Evolutionary conservation across 2,797 vertebrate species (phyloP).

Genomic region (Cryptoblepharus egeriae): DNA sequence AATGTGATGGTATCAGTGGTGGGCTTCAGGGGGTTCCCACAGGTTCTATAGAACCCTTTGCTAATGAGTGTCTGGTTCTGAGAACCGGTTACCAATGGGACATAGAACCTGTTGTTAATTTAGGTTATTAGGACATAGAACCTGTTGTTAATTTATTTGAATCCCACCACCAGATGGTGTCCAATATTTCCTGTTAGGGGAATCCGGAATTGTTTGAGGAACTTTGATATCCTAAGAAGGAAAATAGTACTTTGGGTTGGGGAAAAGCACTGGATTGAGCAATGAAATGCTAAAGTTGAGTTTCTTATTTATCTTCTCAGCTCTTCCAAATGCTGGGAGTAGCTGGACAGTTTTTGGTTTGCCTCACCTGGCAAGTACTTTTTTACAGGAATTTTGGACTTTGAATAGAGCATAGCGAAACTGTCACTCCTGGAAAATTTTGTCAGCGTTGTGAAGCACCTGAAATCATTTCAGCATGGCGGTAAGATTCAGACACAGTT

Average conservation of each 20-base stretch:
- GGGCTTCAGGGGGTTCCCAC: no score
- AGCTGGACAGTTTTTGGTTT: background rate
- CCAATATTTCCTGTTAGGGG: background rate
- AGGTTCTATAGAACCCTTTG: no score
- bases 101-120: no score
- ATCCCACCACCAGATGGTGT: no score
- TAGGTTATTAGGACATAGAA: no score
- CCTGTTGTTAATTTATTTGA: no score
- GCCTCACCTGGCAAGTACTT: background rate
- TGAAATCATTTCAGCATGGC: background rate
- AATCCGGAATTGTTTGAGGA: background rate
- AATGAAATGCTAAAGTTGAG: background rate
- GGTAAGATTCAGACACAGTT: slow-evolving; percentile 7
- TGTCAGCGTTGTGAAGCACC: slow-evolving; percentile 5
- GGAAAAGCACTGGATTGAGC: background rate
- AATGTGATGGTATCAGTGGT: no score
- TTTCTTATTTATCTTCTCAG: background rate
- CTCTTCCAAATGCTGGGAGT: slow-evolving; percentile 10
- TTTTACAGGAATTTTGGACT: background rate
- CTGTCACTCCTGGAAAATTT: slow-evolving; percentile 28
- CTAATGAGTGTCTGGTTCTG: no score
- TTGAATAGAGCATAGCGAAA: slow-evolving; percentile 2
- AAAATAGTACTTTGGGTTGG: slow-evolving; percentile 22
- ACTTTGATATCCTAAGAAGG: background rate
- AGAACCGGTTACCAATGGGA: no score